Conservation (phyloP, 1,140 invertebrate genomes). For the Melitaea cinxia region DNA sequence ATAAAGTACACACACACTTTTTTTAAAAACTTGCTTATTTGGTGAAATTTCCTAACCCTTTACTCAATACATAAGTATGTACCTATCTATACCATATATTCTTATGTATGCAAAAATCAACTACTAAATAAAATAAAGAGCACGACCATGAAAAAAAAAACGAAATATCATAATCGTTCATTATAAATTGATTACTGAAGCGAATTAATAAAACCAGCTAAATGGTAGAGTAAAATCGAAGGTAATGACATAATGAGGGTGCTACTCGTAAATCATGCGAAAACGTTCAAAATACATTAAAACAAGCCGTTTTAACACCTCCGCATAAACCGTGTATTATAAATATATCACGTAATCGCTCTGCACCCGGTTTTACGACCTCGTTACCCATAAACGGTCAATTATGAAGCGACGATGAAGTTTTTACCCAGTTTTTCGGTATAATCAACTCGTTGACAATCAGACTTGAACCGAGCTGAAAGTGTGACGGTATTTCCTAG, state of each 20-base stretch:
- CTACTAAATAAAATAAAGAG: not conserved
- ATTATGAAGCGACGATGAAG: constrained; percentile 34
- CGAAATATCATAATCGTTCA: constrained; percentile 25
- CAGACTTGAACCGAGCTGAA: constrained; percentile 47
- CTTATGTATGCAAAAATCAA: too few relatives aligned
- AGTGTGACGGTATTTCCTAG: constrained; percentile 38
- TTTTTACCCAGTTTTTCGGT: constrained; percentile 27
- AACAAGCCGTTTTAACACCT: constrained; percentile 45
- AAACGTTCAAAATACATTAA: constrained; percentile 42
- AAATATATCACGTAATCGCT: constrained; percentile 37
- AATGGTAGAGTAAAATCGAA: constrained; percentile 42
- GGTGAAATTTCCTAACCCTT: too few relatives aligned
- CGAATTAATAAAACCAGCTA: constrained; percentile 36
- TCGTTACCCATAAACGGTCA: constrained; percentile 41
- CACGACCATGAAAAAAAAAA: constrained; percentile 25
- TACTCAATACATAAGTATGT: not conserved
- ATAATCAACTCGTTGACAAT: constrained; percentile 47
- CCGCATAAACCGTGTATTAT: constrained; percentile 20
- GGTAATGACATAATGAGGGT: constrained; percentile 46
- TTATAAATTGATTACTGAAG: constrained; percentile 35
- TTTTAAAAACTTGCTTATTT: too few relatives aligned
- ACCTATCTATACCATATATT: not conserved
- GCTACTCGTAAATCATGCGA: constrained; percentile 42
- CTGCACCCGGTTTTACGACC: constrained; percentile 44
- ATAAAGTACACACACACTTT: too few relatives aligned